These are phyloP conservation scores for Ammospiza maritima DNA, from an alignment of 2,797 vertebrate genomes.

Conservation along the genomic window DNA sequence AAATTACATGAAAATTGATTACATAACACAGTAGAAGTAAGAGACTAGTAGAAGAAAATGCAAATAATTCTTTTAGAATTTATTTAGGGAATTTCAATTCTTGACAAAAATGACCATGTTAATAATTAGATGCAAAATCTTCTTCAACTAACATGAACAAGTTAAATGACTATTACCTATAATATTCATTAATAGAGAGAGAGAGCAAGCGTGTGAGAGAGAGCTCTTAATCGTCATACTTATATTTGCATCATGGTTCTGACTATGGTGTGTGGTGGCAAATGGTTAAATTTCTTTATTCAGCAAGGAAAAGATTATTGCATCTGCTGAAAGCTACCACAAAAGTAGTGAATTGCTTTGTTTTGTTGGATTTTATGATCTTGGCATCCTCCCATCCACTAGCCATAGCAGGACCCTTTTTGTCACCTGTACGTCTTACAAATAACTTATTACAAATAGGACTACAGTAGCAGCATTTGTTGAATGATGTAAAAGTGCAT, in stretches of 20 bases:
- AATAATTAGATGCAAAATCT: slow-evolving; percentile 57
- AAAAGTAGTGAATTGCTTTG: slow-evolving; percentile 58
- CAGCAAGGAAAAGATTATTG: slow-evolving; percentile 41
- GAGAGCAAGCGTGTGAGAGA: slow-evolving; percentile 40
- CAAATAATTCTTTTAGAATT: slow-evolving; percentile 43
- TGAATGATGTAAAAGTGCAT: slow-evolving; percentile 39
- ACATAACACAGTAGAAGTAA: slow-evolving; percentile 62
- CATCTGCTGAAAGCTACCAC: slow-evolving; percentile 70
- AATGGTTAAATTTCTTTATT: slow-evolving; percentile 62
- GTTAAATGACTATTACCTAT: slow-evolving; percentile 53
- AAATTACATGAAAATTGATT: slow-evolving; percentile 76
- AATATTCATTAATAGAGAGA: slow-evolving; percentile 45
- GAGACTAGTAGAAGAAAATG: slow-evolving; percentile 63
- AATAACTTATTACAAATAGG: slow-evolving; percentile 54
- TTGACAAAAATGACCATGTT: slow-evolving; percentile 57
- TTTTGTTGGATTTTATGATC: slow-evolving; percentile 71
- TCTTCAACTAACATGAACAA: slow-evolving; percentile 64
- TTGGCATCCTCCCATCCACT: slow-evolving; percentile 73
- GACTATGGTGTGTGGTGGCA: slow-evolving; percentile 75
- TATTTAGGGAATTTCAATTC: slow-evolving; percentile 62
- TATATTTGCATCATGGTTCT: slow-evolving; percentile 66
- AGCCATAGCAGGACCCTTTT: slow-evolving; percentile 72
- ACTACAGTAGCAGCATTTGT: slow-evolving; percentile 29
- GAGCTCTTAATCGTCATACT: slow-evolving; percentile 66
- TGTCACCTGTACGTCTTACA: slow-evolving; percentile 70